Base-by-base conservation (phyloP, 2,888 invertebrate genomes). In the Allacma fusca region DNA sequence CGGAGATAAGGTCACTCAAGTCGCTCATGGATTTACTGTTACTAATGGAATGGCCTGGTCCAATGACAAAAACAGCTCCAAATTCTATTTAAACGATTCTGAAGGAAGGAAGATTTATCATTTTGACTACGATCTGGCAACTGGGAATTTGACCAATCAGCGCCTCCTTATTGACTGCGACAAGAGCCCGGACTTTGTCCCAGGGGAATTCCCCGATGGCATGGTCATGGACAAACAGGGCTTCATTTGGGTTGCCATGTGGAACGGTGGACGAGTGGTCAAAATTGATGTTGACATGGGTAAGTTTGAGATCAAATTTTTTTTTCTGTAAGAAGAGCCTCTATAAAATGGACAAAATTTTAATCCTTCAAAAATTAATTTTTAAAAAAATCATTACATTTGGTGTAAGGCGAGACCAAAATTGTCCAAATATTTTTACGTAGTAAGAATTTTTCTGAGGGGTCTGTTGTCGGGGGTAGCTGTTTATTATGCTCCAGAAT, bases 41-140 rank as follows among this genome's bases (percentile, higher is more conserved):
- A n/a, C 77, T 4, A 77, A 77, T 57, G 77, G 77, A 0, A 65
- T 77, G 65, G 67, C 50, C 13, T 72, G 65, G 67, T 77, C 77
- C 21, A 77, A 77, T 72, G 77, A 77, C 59, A 16, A 21, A 5
- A 70, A 59, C 1, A 9, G n/a, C 7, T n/a, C 28, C 19, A 75
- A 65, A 34, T 21, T 77, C 1, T 77, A 50, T 28, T 68, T 77
- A 19, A 77, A 77, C 57, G 77, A 77, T 67, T 77, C 71, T 9
- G 72, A 62, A 21, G 71, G 64, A 2, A 19, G 77, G 29, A 77
- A 71, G 24, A 72, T 77, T 50, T 77, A 67, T 34, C 26, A 21
- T 28, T 77, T 77, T 73, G 77, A 77, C 26, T 77, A 77, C 28
- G 50, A 77, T 24, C 1, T 77, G 4, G 64, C 59, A 28, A 44